Percentiles rank a stretch among this genome's conserved stretches.
These are phyloP conservation scores for Pseudopodoces humilis DNA, from an alignment of 2,113 vertebrate genomes.

Conservation along the genomic window DNA sequence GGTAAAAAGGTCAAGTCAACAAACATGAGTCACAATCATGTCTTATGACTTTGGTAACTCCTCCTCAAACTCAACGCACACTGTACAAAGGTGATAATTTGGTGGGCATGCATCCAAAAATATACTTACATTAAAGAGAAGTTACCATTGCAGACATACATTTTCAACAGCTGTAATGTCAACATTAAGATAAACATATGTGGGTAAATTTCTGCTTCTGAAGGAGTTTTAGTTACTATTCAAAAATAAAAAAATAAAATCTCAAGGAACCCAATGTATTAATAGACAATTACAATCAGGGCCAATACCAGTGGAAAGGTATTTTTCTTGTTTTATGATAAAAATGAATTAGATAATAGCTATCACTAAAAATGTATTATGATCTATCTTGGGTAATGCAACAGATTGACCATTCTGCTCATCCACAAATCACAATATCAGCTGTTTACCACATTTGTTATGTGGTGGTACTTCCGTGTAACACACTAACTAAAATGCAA, in stretches of 20 bases:
- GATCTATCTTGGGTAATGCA: neutral
- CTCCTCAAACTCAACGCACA: neutral
- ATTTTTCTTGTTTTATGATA: neutral
- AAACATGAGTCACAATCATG: neutral
- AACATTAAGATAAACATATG: neutral
- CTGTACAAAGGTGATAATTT: neutral
- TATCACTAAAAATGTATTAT: neutral
- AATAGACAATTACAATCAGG: neutral
- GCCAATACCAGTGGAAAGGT: neutral
- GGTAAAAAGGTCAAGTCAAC: slow-evolving; percentile 32
- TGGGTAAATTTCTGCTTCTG: neutral
- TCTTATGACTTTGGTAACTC: neutral
- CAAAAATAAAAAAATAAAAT: neutral
- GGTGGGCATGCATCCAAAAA: neutral
- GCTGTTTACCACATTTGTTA: neutral
- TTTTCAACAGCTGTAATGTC: neutral
- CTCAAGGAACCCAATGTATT: neutral
- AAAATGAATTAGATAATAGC: neutral
- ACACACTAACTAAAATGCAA: neutral
- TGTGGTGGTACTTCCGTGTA: neutral
- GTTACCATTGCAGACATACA: neutral
- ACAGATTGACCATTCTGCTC: neutral
- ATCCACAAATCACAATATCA: neutral
- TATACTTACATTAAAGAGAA: neutral
- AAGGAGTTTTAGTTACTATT: neutral